Evolutionary conservation across 2,113 vertebrate genomes (phyloP).

Genomic region (Thalassarche chlororhynchos): DNA sequence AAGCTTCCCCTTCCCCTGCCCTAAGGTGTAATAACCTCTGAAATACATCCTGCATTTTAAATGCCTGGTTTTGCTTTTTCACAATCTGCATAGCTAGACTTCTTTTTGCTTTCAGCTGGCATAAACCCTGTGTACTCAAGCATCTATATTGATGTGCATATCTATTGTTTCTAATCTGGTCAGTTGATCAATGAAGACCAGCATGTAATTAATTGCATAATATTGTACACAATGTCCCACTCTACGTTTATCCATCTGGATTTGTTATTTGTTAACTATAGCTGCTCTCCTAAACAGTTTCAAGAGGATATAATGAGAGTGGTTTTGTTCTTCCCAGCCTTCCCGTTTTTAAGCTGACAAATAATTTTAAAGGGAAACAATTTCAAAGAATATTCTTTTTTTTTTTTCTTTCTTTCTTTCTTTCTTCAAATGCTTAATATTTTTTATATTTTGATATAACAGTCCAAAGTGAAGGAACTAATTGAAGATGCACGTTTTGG

Average conservation of each 20-base stretch:
- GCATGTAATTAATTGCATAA: slow-evolving; percentile 44
- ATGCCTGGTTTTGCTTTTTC: not conserved
- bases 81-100: not conserved
- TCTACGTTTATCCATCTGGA: not conserved
- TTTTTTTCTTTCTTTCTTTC: not conserved
- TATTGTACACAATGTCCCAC: not conserved
- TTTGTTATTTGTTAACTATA: not conserved
- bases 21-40: not conserved
- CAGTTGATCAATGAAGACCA: slow-evolving; percentile 19
- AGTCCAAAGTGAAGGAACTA: not conserved
- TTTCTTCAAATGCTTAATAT: not conserved
- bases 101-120: not conserved
- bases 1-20: not conserved
- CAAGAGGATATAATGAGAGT: not conserved
- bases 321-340: not conserved
- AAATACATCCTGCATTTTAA: not conserved
- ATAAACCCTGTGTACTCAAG: not conserved
- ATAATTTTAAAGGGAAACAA: not conserved
- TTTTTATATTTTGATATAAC: not conserved
- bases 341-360: not conserved
- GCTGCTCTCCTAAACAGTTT: not conserved
- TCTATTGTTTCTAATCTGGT: slow-evolving; percentile 58
- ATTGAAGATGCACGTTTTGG: not conserved
- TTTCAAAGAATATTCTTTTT: not conserved
- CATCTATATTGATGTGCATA: not conserved